A percentile compares a stretch with the other conserved stretches of the same genome.
These are phyloP conservation scores for Euphonia xanthogaster DNA, from an alignment of 2,797 vertebrate genomes.

Conservation along the genomic window DNA sequence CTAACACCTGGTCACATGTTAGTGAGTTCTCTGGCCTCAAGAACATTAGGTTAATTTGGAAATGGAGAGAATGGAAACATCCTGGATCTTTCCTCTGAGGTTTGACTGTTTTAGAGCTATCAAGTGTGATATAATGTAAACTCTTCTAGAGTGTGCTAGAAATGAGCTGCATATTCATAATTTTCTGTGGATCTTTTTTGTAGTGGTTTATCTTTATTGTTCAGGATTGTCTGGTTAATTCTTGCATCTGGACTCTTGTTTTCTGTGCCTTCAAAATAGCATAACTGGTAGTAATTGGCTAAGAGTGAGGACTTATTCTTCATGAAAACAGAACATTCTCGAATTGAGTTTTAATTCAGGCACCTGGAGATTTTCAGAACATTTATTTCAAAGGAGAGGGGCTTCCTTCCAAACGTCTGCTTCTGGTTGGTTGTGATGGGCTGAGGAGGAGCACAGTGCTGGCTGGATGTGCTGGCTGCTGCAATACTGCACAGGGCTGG, in stretches of 20 bases:
- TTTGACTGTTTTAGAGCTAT: neutral
- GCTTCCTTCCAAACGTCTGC: neutral
- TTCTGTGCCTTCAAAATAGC: neutral
- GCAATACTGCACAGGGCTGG: neutral
- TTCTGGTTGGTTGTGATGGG: rapidly evolving
- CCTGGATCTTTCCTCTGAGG: neutral
- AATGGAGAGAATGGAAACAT: neutral
- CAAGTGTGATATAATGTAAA: neutral
- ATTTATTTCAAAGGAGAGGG: neutral
- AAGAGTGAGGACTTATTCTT: neutral
- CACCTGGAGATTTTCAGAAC: neutral
- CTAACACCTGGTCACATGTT: neutral
- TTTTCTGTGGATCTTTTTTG: neutral
- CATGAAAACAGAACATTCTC: neutral
- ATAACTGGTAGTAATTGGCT: neutral
- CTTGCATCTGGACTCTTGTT: neutral
- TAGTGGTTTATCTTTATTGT: neutral
- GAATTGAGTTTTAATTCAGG: neutral
- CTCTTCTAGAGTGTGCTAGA: neutral
- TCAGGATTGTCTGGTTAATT: neutral
- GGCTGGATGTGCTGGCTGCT: neutral
- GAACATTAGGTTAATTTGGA: neutral
- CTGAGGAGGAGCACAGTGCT: neutral
- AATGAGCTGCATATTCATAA: neutral
- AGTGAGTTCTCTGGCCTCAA: neutral